Conservation (phyloP, 1,140 invertebrate genomes). For the Euglossa dilemma region DNA sequence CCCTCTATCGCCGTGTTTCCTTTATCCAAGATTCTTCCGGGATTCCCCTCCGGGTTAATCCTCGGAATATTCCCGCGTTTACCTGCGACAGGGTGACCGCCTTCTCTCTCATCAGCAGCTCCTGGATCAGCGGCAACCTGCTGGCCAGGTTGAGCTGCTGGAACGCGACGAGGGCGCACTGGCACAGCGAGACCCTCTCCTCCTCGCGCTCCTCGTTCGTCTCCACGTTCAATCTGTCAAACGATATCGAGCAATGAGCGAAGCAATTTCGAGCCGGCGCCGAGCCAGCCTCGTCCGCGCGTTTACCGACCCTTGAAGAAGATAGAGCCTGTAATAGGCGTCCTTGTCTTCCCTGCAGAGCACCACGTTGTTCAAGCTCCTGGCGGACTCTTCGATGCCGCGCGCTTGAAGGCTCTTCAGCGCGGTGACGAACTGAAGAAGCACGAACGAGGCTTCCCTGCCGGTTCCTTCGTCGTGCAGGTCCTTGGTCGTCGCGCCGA, state of each 20-base stretch:
- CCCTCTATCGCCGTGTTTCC: not conserved
- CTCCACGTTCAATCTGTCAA: slow-evolving; percentile 84
- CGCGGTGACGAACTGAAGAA: slow-evolving; percentile 91
- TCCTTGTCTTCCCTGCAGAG: slow-evolving; percentile 85
- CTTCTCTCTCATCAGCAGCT: slow-evolving; percentile 87
- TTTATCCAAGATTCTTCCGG: not conserved
- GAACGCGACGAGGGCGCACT: slow-evolving; percentile 88
- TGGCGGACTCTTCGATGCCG: slow-evolving; percentile 89
- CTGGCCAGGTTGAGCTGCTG: slow-evolving; percentile 85
- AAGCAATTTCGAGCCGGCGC: slow-evolving; percentile 3
- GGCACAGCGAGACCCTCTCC: slow-evolving; percentile 88
- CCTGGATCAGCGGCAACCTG: slow-evolving; percentile 86
- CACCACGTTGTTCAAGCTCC: slow-evolving; percentile 86
- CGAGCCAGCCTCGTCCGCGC: not conserved
- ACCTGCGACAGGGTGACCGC: slow-evolving; percentile 87
- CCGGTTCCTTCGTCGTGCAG: slow-evolving; percentile 78
- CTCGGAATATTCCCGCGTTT: slow-evolving; percentile 53
- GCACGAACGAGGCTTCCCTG: slow-evolving; percentile 87
- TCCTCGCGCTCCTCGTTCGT: slow-evolving; percentile 84
- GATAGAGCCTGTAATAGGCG: slow-evolving; percentile 86
- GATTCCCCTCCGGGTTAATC: no score
- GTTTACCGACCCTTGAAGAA: slow-evolving; percentile 87
- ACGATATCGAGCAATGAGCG: slow-evolving; percentile 32
- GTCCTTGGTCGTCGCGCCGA: slow-evolving; percentile 79
- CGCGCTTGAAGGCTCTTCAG: slow-evolving; percentile 92